Conservation (phyloP, 2,113 vertebrate genomes). For the Castor canadensis region DNA sequence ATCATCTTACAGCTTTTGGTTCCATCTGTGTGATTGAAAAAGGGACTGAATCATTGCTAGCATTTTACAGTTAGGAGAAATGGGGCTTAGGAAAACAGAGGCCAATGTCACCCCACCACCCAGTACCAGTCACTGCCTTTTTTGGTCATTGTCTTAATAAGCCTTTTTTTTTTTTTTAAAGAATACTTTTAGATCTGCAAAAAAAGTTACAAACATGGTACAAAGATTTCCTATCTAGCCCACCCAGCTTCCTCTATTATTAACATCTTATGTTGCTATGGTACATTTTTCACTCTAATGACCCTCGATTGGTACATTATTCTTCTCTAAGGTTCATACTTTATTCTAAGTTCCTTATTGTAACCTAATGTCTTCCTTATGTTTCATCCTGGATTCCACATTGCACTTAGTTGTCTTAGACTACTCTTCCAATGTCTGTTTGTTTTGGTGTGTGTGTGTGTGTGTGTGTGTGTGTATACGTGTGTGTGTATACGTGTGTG, state of each 20-base stretch:
- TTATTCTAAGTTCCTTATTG: neutral
- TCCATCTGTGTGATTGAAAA: neutral
- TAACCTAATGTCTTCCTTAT: neutral
- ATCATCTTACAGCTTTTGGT: neutral
- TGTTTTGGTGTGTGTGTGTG: neutral
- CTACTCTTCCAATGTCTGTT: neutral
- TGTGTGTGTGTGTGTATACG: neutral
- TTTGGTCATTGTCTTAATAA: neutral
- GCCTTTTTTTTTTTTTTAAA: neutral
- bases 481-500: neutral
- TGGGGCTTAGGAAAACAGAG: neutral
- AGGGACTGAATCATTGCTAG: neutral
- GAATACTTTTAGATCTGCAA: neutral
- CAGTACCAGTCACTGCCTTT: neutral
- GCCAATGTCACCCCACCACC: neutral
- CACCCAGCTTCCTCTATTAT: neutral
- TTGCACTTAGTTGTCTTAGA: neutral
- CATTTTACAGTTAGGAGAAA: neutral
- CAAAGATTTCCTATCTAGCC: neutral
- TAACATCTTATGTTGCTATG: neutral
- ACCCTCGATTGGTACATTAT: neutral
- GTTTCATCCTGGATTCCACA: neutral
- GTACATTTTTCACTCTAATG: neutral
- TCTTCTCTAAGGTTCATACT: neutral
- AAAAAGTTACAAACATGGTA: neutral